Evolutionary conservation across 2,797 vertebrate genomes (phyloP).

Genomic region (Falco naumanni): DNA sequence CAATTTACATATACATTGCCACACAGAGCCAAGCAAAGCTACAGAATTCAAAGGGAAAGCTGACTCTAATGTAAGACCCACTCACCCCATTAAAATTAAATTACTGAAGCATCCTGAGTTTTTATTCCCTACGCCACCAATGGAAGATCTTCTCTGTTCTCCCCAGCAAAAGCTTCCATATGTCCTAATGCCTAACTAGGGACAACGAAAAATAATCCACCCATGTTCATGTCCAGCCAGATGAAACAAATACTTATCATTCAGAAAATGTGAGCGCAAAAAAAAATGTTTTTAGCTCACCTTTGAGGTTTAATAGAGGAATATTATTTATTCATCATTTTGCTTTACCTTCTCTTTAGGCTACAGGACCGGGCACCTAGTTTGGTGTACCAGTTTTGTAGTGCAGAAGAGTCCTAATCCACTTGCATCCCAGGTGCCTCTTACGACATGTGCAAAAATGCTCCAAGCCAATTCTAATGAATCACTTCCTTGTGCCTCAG

Average conservation of each 20-base stretch:
- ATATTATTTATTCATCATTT: neutral
- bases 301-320: neutral
- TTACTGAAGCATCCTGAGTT: neutral
- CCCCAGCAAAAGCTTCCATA: neutral
- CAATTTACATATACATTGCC: neutral
- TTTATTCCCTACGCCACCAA: neutral
- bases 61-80: neutral
- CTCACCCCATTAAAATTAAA: neutral
- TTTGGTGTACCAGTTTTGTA: neutral
- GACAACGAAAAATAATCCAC: neutral
- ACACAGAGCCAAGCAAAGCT: neutral
- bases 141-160: neutral
- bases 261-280: neutral
- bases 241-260: slow-evolving; percentile 28
- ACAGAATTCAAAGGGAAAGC: neutral
- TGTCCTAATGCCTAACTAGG: slow-evolving; percentile 14
- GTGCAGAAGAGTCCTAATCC: neutral
- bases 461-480: neutral
- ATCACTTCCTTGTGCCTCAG: neutral
- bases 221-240: neutral
- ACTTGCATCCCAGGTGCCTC: neutral
- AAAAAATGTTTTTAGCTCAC: neutral
- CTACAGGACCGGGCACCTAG: neutral
- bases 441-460: neutral
- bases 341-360: neutral